These are phyloP conservation scores for Malacoctenus gilli DNA, from an alignment of 2,797 vertebrate genomes.

Conservation along the genomic window DNA sequence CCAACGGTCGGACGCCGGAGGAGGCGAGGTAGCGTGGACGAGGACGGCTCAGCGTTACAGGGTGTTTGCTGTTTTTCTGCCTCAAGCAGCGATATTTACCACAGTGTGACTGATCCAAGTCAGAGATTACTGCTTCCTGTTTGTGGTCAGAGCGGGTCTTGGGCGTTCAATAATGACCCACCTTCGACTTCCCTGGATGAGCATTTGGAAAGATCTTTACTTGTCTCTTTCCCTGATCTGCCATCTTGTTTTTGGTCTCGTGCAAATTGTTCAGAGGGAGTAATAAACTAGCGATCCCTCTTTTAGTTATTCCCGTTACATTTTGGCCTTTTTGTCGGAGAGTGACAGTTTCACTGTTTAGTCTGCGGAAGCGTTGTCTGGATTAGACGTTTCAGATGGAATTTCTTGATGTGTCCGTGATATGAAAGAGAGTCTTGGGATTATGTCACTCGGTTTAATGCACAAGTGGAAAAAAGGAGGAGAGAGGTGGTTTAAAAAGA, in stretches of 20 bases:
- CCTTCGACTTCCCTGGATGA: no score
- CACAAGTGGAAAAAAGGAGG: neutral
- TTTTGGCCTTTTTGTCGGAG: slow-evolving; percentile 8
- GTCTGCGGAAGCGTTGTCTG: slow-evolving; percentile 14
- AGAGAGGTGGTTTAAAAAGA: slow-evolving; percentile 15
- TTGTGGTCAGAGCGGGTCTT: slow-evolving; percentile 6
- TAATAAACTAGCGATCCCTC: no score
- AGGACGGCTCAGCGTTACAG: slow-evolving; percentile 17
- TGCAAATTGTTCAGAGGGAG: no score
- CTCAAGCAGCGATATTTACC: slow-evolving; percentile 11
- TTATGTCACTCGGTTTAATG: neutral
- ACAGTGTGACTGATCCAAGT: slow-evolving; percentile 18
- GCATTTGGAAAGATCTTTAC: no score
- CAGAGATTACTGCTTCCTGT: slow-evolving; percentile 9
- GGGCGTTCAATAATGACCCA: slow-evolving; percentile 12
- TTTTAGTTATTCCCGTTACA: slow-evolving; percentile 25
- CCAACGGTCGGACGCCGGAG: slow-evolving; percentile 2
- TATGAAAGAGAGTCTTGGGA: slow-evolving; percentile 10
- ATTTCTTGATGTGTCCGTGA: neutral
- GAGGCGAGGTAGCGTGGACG: slow-evolving; percentile 1
- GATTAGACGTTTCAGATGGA: slow-evolving; percentile 12
- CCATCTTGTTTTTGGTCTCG: no score
- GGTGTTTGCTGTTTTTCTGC: slow-evolving; percentile 10
- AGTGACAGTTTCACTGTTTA: slow-evolving; percentile 13
- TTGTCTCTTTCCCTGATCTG: no score